Base-by-base conservation (phyloP, 2,888 invertebrate genomes). In the Meliscaeva auricollis region DNA sequence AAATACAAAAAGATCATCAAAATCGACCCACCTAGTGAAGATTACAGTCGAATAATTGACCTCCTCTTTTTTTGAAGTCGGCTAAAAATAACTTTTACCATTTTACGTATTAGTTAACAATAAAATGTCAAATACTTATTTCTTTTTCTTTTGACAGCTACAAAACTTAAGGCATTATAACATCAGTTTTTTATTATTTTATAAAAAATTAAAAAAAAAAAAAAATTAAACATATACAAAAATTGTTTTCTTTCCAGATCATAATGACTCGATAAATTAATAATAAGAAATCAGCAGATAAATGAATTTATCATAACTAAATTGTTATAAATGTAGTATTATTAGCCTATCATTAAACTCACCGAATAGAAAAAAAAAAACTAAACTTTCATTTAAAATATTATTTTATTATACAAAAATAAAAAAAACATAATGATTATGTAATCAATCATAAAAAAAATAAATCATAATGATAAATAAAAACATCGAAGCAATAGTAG, bases 401-500 rank as follows among this genome's bases (percentile, higher is more conserved):
- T 66, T 52, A 69, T 79, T 77, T 84, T 87, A 76, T 58, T 81
- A 87, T 70, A 87, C 79, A 78, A 75, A 32, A 64, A 56, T 76
- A 64, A 77, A 87, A 68, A 26, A 68, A 78, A 62, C 32, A 72
- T 58, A 44, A 22, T 46, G 2, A 76, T 74, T 20, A 52, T 60
- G 4, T 48, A 38, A 38, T 6, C 9, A 17, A 66, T 20, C 32
- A 32, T 60, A 80, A 64, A 38, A 30, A 66, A 69, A 72, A 50
- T 9, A 20, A 73, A 35, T 54, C 26, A 64, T 64, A 58, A 62
- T 35, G 20, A 58, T 35, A 50, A 44, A 80, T 68, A 44, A 68
- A n/a, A 38, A 87, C 77, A 87, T 87, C 84, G 87, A 84, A 84
- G 84, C 84, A 84, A 84, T 84, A 84, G 84, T 84, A 84, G 84